Evolutionary conservation across 2,797 vertebrate species (phyloP), one percentile per base, ranked within the genome.

Genomic region (Coregonus ussuriensis): DNA sequence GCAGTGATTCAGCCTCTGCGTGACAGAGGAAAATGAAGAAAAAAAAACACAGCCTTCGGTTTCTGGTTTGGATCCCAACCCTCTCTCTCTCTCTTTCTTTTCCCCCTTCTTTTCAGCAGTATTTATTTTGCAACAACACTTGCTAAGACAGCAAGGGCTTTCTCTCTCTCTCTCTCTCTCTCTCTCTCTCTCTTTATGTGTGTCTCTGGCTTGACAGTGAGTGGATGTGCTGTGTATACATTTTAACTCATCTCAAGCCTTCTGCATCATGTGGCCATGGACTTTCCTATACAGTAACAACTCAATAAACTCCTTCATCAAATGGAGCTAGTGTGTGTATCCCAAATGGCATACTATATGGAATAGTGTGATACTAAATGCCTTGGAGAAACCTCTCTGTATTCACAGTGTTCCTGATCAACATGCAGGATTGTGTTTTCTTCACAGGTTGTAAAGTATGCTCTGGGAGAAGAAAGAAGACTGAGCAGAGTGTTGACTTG

Each of bases 31-130:
- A 87, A 88, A 83, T 69, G 51, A 77, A 83, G 86, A 80, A 87
- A 80, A 77, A 78, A 85, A 76, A 83, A 83, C 79, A 86, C 29
- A 74, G 77, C 31, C 62, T 72, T 88, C 15, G 78, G 83, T 83
- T 90, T 90, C 86, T 90, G 87, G 88, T 92, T 89, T 89, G 84
- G 84, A 93, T 89, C 87, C 85, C 74, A 80, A 80, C 78, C 74
- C 82, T 84, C 79, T 86, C 83, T 25, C 82, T 77, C 31, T 83
- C 79, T 81, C 76, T 56, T 69, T 70, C 74, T 33, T 25, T 4
- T 21, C 6, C 81, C 82, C 86, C 79, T 83, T 83, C 90, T 81
- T 89, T 87, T 56, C 76, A 79, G 62, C 78, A 79, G 74, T 91
- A 91, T 93, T 93, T 93, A 89, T 90, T 92, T 92, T 88, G 76